Evolutionary conservation across 2,113 vertebrate genomes (phyloP).

Genomic region (Collichthys lucidus): DNA sequence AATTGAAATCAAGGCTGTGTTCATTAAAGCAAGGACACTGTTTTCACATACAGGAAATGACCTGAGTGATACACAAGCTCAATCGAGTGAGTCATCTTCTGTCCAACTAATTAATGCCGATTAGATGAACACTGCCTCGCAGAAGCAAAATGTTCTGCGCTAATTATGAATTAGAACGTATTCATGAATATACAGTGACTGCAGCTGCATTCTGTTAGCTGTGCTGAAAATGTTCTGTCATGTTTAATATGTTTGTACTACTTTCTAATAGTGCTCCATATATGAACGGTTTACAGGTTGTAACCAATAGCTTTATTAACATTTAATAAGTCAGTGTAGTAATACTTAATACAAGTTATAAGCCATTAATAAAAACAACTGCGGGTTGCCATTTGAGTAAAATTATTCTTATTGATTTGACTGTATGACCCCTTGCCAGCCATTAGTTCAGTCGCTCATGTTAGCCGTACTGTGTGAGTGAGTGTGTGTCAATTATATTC

Average conservation of each 20-base stretch:
- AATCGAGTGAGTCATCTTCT: neutral
- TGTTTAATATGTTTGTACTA: too few species aligned
- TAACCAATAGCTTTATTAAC: too few species aligned
- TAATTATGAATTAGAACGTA: neutral
- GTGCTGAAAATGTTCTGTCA: too few species aligned
- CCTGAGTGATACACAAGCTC: neutral
- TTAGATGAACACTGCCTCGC: neutral
- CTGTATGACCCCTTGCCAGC: neutral
- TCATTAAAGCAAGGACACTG: neutral
- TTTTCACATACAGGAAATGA: conserved; percentile 4
- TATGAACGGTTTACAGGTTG: too few species aligned
- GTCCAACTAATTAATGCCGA: neutral
- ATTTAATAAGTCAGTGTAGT: too few species aligned
- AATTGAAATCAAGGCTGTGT: conserved; percentile 39
- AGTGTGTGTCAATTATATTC: too few species aligned
- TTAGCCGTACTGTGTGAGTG: too few species aligned
- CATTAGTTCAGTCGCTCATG: too few species aligned
- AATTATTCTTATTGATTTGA: neutral
- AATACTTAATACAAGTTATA: too few species aligned
- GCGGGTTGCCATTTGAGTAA: neutral
- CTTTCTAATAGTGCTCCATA: too few species aligned
- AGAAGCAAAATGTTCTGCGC: neutral
- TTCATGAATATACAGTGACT: neutral
- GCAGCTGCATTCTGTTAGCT: neutral
- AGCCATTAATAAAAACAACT: neutral